A percentile compares a stretch with the other conserved stretches of the same genome.
These are phyloP conservation scores for Ctenochaetus hawaiiensis DNA, from an alignment of 2,797 vertebrate species.

Conservation along the genomic window DNA sequence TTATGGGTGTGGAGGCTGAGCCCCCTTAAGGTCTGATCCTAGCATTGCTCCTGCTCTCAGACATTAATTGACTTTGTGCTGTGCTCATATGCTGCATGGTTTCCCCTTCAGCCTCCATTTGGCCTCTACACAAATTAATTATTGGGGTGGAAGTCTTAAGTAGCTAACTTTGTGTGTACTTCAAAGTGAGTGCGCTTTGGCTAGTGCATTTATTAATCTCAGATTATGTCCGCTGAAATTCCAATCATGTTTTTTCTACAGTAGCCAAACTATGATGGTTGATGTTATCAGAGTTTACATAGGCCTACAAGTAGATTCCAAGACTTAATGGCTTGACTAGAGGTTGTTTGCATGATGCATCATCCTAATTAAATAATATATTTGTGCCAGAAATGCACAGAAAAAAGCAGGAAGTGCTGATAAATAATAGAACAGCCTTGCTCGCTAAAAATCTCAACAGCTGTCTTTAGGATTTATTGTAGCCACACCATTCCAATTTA, in stretches of 20 bases:
- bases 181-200: neutral
- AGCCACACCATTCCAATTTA: neutral
- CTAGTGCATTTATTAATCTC: conserved; percentile 26
- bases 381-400: neutral
- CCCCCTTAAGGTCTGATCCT: too few relatives aligned
- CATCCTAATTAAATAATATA: neutral
- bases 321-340: neutral
- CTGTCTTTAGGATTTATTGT: neutral
- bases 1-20: too few relatives aligned
- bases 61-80: conserved; percentile 35
- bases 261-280: conserved; percentile 4
- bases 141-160: conserved; percentile 33
- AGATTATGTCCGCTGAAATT: conserved; percentile 35
- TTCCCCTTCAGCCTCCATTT: conserved; percentile 28
- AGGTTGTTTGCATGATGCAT: neutral
- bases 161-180: conserved; percentile 15
- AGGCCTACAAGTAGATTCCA: neutral
- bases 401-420: neutral
- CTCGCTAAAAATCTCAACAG: neutral
- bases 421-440: neutral
- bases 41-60: neutral
- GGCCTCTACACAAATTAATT: conserved; percentile 40
- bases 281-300: conserved; percentile 3
- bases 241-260: conserved; percentile 2
- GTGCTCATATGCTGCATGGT: conserved; percentile 26